phyloP scores from a whole-genome alignment of 2,113 vertebrate genomes.

The Chaetorhynchus papuensis region DNA sequence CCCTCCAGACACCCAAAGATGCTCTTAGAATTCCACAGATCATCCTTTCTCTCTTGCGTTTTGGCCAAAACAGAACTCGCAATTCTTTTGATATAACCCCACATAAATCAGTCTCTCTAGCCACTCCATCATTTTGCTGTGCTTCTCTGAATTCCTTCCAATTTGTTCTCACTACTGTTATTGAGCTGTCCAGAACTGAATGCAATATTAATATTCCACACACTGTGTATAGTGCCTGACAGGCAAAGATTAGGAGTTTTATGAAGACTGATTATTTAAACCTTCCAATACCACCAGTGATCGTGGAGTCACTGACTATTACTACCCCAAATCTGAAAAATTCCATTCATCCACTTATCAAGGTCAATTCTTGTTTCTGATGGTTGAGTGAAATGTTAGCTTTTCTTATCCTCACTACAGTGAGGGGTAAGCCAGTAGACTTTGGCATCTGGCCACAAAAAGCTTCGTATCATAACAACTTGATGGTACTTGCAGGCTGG shows the following conservation, averaged over 20 bases:
- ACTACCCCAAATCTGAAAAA: slow-evolving; percentile 31
- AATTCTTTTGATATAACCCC: background rate
- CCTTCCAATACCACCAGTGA: background rate
- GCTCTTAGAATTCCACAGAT: background rate
- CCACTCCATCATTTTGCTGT: slow-evolving; percentile 11
- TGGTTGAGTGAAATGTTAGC: slow-evolving; percentile 43
- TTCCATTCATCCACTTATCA: slow-evolving; percentile 41
- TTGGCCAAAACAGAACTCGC: background rate
- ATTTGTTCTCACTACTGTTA: slow-evolving; percentile 30
- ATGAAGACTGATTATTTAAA: slow-evolving; percentile 44
- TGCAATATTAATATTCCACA: slow-evolving; percentile 22
- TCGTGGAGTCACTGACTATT: background rate
- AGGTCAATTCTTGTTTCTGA: slow-evolving; percentile 41
- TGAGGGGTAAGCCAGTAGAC: slow-evolving; percentile 13
- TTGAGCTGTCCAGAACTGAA: slow-evolving; percentile 31
- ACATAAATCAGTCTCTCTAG: slow-evolving; percentile 1
- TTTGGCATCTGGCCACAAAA: slow-evolving; percentile 32
- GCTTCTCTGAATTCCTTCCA: slow-evolving; percentile 46
- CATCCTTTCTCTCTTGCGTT: background rate
- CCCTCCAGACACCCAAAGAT: background rate
- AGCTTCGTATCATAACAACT: background rate
- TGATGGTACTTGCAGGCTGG: background rate
- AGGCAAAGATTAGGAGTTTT: slow-evolving; percentile 30
- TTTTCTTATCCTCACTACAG: background rate
- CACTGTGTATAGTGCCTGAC: slow-evolving; percentile 18